Evolutionary conservation across 2,888 invertebrate genomes (phyloP), one percentile per base, ranked within the genome.

Genomic region (Zaprionus obscuricornis): DNA sequence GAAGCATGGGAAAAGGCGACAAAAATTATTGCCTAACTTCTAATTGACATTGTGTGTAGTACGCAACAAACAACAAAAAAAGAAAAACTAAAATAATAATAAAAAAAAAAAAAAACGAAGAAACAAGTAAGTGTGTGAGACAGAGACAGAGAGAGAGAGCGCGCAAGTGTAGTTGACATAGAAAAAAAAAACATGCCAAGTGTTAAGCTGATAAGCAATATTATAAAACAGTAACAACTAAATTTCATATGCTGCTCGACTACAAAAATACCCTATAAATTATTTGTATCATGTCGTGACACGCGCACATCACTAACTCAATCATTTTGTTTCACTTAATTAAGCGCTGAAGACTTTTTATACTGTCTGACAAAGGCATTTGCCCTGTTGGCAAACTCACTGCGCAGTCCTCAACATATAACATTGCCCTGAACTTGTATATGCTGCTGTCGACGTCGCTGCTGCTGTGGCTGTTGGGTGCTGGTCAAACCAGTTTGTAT

Each of bases 401-500:
- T 57, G 60, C 67, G 43, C 55, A 43, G n/a, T n/a, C n/a, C n/a
- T n/a, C n/a, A n/a, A n/a, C n/a, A n/a, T n/a, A n/a, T n/a, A n/a
- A n/a, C n/a, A 45, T 26, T 33, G 54, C 59, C 67, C 55, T 59
- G 47, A 68, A 66, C 66, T 60, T 57, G 69, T n/a, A n/a, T n/a
- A n/a, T 16, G 40, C 46, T 43, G 29, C n/a, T n/a, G 27, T 29
- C 49, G 20, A 14, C 11, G 8, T n/a, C 14, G 6, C 37, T 2
- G 10, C 8, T 14, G 10, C 10, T 20, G 2, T 7, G 11, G 7
- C 20, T 42, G 13, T 11, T 39, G 27, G 43, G 40, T 51, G 84
- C 67, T 74, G 77, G 77, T 85, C 68, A 78, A 78, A 78, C 78
- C 81, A 81, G 78, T 78, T 78, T 69, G 39, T 47, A 57, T 69